These are phyloP conservation scores for Graptemys geographica DNA, from an alignment of 2,797 vertebrate genomes.

Conservation along the genomic window DNA sequence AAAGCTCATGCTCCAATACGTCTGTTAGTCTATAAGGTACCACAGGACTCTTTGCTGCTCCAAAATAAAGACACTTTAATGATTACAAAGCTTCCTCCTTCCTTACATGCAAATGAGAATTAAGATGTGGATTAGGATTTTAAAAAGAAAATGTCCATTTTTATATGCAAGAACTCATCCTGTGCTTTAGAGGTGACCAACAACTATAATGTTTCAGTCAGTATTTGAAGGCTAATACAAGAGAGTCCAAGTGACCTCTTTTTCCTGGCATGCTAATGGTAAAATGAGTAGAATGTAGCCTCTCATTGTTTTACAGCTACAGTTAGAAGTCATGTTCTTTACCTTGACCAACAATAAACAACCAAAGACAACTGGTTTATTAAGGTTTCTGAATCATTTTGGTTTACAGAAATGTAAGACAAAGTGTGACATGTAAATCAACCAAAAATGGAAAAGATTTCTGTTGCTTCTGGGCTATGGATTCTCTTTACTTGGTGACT, in stretches of 20 bases:
- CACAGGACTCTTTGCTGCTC: too few relatives aligned
- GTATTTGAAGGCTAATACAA: background rate
- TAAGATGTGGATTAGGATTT: background rate
- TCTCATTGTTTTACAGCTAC: background rate
- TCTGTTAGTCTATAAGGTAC: too few relatives aligned
- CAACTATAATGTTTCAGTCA: background rate
- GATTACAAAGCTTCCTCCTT: background rate
- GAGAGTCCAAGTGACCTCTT: background rate
- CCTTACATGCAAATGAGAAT: background rate
- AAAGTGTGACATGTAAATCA: too few relatives aligned
- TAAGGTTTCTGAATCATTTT: background rate
- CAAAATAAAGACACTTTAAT: too few relatives aligned
- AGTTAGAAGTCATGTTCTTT: background rate
- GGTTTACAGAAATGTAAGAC: background rate
- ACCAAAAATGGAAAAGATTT: background rate
- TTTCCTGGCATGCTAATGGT: background rate
- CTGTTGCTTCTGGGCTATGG: background rate
- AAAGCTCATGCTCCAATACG: too few relatives aligned
- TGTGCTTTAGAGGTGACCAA: rapidly evolving
- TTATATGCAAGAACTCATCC: background rate
- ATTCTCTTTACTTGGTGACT: background rate
- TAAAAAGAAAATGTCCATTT: too few relatives aligned
- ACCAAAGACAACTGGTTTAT: background rate
- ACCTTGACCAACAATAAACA: background rate
- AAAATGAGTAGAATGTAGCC: background rate